Percentiles rank a stretch among this genome's conserved stretches.
phyloP scores from a whole-genome alignment of 2,113 vertebrate genomes.

The Clarias gariepinus region DNA sequence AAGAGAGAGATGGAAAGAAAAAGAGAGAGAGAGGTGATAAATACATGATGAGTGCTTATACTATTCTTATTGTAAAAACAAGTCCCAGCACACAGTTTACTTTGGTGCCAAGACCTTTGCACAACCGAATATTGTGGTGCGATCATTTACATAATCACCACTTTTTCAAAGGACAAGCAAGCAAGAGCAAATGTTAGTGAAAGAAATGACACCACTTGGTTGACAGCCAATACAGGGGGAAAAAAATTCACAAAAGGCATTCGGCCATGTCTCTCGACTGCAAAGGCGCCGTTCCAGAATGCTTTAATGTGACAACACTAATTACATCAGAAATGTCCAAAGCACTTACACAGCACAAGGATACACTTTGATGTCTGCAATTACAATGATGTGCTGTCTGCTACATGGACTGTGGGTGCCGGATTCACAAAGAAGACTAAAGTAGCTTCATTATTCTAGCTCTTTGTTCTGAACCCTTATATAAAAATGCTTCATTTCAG shows the following conservation, averaged over 20 bases:
- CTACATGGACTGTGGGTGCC: neutral
- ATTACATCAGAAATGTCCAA: conserved; percentile 8
- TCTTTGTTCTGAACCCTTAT: neutral
- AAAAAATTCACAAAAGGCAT: conserved; percentile 1
- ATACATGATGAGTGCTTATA: neutral
- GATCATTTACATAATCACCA: neutral
- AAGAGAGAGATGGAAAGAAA: neutral
- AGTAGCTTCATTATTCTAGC: neutral
- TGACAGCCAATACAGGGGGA: neutral
- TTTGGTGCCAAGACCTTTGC: neutral
- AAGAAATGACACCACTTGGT: neutral
- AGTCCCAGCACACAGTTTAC: neutral
- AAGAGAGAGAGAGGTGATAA: neutral
- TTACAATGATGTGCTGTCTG: conserved; percentile 15
- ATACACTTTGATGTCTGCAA: neutral
- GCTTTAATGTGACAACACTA: conserved; percentile 31
- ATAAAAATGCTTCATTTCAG: neutral
- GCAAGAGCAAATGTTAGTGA: neutral
- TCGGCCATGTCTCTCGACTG: neutral
- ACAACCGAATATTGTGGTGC: neutral
- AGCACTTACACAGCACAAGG: neutral
- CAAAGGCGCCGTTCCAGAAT: neutral
- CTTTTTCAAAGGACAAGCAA: neutral
- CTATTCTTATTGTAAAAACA: neutral
- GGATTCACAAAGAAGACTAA: neutral